Evolutionary conservation across 1,140 invertebrate genomes (phyloP).

Genomic region (Drosophila fuyamai): DNA sequence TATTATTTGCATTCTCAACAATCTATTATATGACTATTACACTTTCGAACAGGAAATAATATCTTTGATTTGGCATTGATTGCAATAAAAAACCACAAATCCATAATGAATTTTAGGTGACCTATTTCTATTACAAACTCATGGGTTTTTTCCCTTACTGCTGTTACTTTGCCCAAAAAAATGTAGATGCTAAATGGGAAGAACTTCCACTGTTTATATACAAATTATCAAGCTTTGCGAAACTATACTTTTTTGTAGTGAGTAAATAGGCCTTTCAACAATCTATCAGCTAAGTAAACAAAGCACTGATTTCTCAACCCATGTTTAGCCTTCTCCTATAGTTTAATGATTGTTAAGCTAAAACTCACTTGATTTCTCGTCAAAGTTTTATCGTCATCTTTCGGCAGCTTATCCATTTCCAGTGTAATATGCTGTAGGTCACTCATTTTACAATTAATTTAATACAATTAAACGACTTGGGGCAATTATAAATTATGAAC

Average conservation of each 20-base stretch:
- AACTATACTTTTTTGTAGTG: not conserved
- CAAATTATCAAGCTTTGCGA: conserved; percentile 20
- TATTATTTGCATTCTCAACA: too few relatives aligned
- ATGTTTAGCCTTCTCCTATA: not conserved
- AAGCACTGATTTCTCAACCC: conserved; percentile 16
- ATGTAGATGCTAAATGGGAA: conserved; percentile 1
- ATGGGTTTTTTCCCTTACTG: conserved; percentile 28
- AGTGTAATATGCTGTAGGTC: conserved; percentile 56
- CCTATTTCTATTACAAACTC: conserved; percentile 28
- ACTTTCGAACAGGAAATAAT: too few relatives aligned
- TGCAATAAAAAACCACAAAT: too few relatives aligned
- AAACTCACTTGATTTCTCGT: conserved; percentile 55
- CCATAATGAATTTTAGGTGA: not conserved
- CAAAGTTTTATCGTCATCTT: conserved; percentile 22
- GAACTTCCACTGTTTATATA: conserved; percentile 9
- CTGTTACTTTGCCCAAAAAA: conserved; percentile 20
- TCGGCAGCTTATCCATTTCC: conserved; percentile 55
- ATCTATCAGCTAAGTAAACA: conserved; percentile 9
- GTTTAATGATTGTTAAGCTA: not conserved
- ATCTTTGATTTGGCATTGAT: too few relatives aligned
- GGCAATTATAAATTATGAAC: conserved; percentile 37
- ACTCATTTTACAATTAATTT: conserved; percentile 58
- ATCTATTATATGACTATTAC: too few relatives aligned
- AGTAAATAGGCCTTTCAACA: conserved; percentile 4
- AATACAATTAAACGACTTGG: conserved; percentile 23